These are phyloP conservation scores for Ectropis crepuscularia DNA, from an alignment of 2,888 invertebrate species.

Conservation along the genomic window DNA sequence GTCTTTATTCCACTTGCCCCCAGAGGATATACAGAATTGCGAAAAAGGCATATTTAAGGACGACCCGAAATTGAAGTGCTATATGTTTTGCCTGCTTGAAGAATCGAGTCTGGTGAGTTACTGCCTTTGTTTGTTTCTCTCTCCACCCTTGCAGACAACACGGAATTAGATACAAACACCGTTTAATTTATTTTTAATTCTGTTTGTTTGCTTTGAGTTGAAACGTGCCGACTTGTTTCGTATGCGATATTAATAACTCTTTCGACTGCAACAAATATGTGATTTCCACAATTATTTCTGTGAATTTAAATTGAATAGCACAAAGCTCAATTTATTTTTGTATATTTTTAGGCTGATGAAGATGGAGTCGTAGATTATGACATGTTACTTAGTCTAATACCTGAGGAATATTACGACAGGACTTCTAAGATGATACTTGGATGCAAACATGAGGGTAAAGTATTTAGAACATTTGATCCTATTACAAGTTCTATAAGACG, in stretches of 20 bases:
- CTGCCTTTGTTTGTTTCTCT: constrained; percentile 65
- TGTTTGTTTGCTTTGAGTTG: constrained; percentile 55
- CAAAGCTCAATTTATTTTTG: constrained; percentile 1
- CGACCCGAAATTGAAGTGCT: constrained; percentile 82
- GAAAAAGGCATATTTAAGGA: constrained; percentile 84
- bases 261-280: constrained; percentile 7
- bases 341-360: constrained; percentile 68
- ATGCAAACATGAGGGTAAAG: constrained; percentile 72
- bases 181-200: constrained; percentile 67
- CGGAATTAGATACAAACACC: constrained; percentile 66
- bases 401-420: constrained; percentile 71
- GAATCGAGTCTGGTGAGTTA: constrained; percentile 81
- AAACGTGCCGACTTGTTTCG: constrained; percentile 33
- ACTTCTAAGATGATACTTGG: constrained; percentile 69
- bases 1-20: constrained; percentile 76
- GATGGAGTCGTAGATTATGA: constrained; percentile 75
- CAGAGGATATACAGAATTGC: constrained; percentile 83
- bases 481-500: too few species aligned
- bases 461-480: not conserved
- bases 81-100: constrained; percentile 82
- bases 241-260: constrained; percentile 8
- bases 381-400: constrained; percentile 77
- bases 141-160: constrained; percentile 54
- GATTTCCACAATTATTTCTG: constrained; percentile 7
- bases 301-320: not conserved